Evolutionary conservation across 2,113 vertebrate species (phyloP), one percentile per base, ranked within the genome.

Genomic region (Pseudorhombus dupliciocellatus): DNA sequence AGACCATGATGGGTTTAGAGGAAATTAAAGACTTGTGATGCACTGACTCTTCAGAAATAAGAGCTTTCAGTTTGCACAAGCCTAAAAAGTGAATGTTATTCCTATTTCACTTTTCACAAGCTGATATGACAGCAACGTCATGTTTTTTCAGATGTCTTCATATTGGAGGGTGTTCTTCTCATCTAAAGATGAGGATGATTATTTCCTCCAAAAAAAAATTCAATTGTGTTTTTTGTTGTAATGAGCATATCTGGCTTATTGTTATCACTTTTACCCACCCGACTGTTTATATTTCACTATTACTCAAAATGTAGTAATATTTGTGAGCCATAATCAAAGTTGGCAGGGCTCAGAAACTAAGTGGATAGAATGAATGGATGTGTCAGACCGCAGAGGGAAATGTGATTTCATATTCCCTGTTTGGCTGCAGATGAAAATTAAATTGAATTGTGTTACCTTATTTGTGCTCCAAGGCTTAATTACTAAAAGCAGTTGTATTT

Each of bases 371-470:
- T 70, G 34, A 77, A 62, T 77, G 66, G 28, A 54, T 69, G 64
- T 63, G 37, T 74, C 80, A 62, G 62, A 65, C 42, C 77, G 65
- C 20, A 1, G 22, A 66, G 37, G 73, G 37, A 56, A 52, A 42
- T 56, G 59, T 66, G 63, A 57, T 56, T 53, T 28, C 79, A 73
- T 72, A 46, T 40, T 69, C 40, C 16, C 22, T 59, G 16, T 65
- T 71, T 64, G 61, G 53, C 68, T 48, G 34, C 57, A 28, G 37
- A 66, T 69, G 37, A 66, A 66, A 34, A 34, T 54, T 70, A 44
- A 65, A 75, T 79, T 63, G 28, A 70, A 73, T 56, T 73, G n/a
- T 65, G 31, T 69, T 75, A 15, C 21, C 51, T 61, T 58, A 18
- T 71, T 77, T 69, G 30, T n/a, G 30, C 40, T 53, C 51, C 22